These are phyloP conservation scores for Ariopsis seemanni DNA, from an alignment of 2,113 vertebrate species.

Conservation along the genomic window DNA sequence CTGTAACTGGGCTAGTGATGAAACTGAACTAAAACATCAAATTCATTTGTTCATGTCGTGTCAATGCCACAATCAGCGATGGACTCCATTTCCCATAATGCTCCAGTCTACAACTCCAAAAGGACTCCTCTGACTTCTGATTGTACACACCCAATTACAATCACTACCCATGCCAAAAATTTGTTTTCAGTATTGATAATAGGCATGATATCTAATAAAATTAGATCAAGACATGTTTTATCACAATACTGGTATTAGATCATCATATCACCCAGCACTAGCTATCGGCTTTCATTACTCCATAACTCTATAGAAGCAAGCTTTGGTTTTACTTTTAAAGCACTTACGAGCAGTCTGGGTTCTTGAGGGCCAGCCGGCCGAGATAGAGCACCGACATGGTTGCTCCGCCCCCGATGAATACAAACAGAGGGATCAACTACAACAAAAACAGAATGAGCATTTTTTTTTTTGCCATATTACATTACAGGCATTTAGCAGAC, in stretches of 20 bases:
- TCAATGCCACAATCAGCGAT: too few relatives aligned
- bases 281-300: neutral
- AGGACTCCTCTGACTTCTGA: too few relatives aligned
- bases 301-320: neutral
- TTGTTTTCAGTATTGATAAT: too few relatives aligned
- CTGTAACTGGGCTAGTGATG: too few relatives aligned
- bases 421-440: conserved; percentile 89
- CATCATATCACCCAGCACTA: neutral
- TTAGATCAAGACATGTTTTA: neutral
- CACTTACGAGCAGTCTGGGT: conserved; percentile 86
- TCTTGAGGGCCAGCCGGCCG: conserved; percentile 80
- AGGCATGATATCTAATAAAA: neutral
- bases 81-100: too few relatives aligned
- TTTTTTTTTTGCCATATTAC: too few relatives aligned
- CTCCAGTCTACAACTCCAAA: too few relatives aligned
- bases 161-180: too few relatives aligned
- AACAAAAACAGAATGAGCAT: neutral
- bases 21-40: too few relatives aligned
- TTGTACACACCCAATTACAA: too few relatives aligned
- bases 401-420: conserved; percentile 85
- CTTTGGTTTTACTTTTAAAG: neutral
- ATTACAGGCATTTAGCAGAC: too few relatives aligned
- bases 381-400: conserved; percentile 79
- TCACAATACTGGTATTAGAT: neutral
- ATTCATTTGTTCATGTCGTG: too few relatives aligned